A percentile compares a stretch with the other conserved stretches of the same genome.
Conservation (phyloP, 1,140 invertebrate genomes). For the Oreohelix idahoensis region DNA sequence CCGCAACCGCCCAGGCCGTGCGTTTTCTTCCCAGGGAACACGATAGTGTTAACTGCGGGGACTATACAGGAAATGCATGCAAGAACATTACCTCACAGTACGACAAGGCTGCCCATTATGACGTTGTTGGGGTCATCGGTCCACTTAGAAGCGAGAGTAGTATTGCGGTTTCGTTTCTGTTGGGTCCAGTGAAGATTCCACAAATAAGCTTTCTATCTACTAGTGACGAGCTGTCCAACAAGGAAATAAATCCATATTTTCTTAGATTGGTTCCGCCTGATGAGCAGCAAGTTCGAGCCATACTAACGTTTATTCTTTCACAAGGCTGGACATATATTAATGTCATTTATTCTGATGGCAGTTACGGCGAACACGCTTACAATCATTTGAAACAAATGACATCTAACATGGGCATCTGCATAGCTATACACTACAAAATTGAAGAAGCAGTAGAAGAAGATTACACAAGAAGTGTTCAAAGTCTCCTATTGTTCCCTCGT, state of each 20-base stretch:
- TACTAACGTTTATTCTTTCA: slow-evolving; percentile 78
- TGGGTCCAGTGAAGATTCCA: slow-evolving; percentile 80
- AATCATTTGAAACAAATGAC: not conserved
- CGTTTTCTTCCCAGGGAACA: slow-evolving; percentile 74
- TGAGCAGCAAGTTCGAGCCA: slow-evolving; percentile 80
- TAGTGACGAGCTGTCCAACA: slow-evolving; percentile 44
- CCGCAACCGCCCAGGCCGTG: slow-evolving; percentile 20
- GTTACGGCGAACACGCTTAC: slow-evolving; percentile 32
- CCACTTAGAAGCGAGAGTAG: slow-evolving; percentile 20
- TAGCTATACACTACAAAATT: slow-evolving; percentile 76
- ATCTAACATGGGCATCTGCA: not conserved
- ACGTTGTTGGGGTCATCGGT: slow-evolving; percentile 33
- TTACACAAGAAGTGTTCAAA: not conserved
- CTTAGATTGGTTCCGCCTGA: slow-evolving; percentile 48
- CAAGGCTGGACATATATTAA: slow-evolving; percentile 69
- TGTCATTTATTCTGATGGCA: slow-evolving; percentile 15
- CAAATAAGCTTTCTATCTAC: slow-evolving; percentile 68
- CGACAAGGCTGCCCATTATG: slow-evolving; percentile 12
- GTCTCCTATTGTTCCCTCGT: not conserved
- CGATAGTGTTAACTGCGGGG: slow-evolving; percentile 47
- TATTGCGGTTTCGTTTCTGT: slow-evolving; percentile 75
- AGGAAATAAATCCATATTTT: slow-evolving; percentile 46
- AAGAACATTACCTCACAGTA: not conserved
- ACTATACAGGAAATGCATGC: not conserved
- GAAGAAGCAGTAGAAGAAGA: not conserved